phyloP scores from a whole-genome alignment of 2,888 invertebrate species.

The Polydesmus complanatus region DNA sequence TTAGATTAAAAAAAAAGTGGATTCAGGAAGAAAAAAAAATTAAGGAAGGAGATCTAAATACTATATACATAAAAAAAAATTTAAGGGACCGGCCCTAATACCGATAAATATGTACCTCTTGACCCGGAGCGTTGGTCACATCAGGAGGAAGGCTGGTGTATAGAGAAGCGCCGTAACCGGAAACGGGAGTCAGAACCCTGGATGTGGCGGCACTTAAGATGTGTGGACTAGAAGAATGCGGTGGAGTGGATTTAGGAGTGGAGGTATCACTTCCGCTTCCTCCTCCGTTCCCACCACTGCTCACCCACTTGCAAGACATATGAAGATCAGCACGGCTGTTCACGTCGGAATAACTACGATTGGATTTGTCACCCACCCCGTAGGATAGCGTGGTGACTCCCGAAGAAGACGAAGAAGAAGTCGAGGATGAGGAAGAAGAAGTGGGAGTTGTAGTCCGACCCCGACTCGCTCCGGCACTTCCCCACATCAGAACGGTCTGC shows the following conservation, averaged over 20 bases:
- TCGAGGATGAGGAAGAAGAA: slow-evolving; percentile 8
- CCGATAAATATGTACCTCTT: neutral
- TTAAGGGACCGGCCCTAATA: neutral
- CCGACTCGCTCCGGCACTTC: slow-evolving; percentile 31
- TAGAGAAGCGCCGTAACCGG: neutral
- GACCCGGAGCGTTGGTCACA: neutral
- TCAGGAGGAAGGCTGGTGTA: slow-evolving; percentile 3
- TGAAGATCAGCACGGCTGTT: slow-evolving; percentile 5
- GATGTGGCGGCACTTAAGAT: slow-evolving; percentile 14
- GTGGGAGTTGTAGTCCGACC: slow-evolving; percentile 5
- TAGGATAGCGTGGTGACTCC: neutral
- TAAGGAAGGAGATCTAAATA: neutral
- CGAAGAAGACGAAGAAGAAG: slow-evolving; percentile 7
- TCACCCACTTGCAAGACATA: slow-evolving; percentile 16
- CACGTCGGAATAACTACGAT: neutral
- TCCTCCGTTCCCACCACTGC: slow-evolving; percentile 20
- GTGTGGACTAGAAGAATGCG: slow-evolving; percentile 22
- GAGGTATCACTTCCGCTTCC: slow-evolving; percentile 28
- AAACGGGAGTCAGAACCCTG: slow-evolving; percentile 21
- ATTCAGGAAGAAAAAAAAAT: neutral
- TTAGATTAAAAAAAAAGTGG: neutral
- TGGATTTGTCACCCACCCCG: neutral
- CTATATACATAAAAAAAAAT: neutral
- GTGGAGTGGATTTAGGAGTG: slow-evolving; percentile 24
- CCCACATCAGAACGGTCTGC: slow-evolving; percentile 91